phyloP scores from a whole-genome alignment of 2,113 vertebrate species.

The Podocnemis expansa region DNA sequence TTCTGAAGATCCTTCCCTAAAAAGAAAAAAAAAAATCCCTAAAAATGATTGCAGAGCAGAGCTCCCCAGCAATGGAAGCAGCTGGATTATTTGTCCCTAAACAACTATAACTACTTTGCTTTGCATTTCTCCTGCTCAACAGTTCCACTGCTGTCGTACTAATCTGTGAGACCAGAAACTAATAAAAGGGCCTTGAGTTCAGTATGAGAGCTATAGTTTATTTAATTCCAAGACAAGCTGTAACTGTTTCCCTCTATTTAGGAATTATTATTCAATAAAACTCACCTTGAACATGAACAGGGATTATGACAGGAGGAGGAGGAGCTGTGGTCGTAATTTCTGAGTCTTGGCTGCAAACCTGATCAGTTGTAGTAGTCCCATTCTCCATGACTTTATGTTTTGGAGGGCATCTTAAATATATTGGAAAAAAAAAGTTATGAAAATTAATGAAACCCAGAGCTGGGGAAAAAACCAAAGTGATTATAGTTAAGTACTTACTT shows the following conservation, averaged over 20 bases:
- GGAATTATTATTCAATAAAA: not conserved
- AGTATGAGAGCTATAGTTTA: not conserved
- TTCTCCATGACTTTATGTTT: constrained; percentile 30
- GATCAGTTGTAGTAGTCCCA: constrained; percentile 71
- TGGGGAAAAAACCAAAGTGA: too few relatives aligned
- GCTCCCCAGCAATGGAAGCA: not conserved
- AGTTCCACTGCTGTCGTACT: not conserved
- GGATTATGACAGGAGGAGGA: not conserved
- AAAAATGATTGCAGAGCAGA: not conserved
- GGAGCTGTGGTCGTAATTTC: not conserved
- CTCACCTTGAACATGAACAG: constrained; percentile 31
- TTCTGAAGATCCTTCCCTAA: constrained; percentile 16
- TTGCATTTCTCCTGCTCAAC: not conserved
- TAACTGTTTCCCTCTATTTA: not conserved
- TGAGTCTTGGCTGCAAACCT: constrained; percentile 24
- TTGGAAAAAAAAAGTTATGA: not conserved
- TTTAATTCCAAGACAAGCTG: not conserved
- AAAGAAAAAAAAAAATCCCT: not conserved
- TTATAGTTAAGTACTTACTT: constrained; percentile 45
- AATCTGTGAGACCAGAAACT: not conserved
- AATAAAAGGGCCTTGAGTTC: not conserved
- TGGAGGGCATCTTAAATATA: constrained; percentile 68
- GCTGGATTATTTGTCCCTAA: not conserved
- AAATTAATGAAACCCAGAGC: too few relatives aligned
- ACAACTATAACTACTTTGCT: not conserved